phyloP scores from a whole-genome alignment of 2,113 vertebrate species.

The Syngnathus typhle region DNA sequence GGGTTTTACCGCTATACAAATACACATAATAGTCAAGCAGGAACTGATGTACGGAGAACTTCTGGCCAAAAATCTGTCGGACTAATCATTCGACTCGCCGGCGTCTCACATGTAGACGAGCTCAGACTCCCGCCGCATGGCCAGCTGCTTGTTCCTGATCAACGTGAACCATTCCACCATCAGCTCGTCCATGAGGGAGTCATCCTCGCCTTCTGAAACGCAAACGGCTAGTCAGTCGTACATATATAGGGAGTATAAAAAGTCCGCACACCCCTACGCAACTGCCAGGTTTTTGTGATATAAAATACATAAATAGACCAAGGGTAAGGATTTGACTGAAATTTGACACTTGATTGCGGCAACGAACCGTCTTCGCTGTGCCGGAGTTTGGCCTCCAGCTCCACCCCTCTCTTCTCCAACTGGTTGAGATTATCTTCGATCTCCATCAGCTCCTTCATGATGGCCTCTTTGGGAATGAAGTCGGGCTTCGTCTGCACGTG shows the following conservation, averaged over 20 bases:
- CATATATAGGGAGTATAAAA: not conserved
- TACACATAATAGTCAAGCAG: not conserved
- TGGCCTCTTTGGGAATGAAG: constrained; percentile 75
- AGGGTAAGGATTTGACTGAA: too few species aligned
- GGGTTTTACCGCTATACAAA: constrained; percentile 77
- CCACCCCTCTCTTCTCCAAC: constrained; percentile 81
- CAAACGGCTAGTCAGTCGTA: constrained; percentile 2
- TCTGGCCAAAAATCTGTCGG: constrained; percentile 42
- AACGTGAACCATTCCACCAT: constrained; percentile 95
- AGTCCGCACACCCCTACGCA: not conserved
- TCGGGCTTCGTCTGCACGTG: constrained; percentile 63
- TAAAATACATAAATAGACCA: not conserved
- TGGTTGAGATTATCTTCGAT: constrained; percentile 79
- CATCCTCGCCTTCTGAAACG: constrained; percentile 78
- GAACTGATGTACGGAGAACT: not conserved
- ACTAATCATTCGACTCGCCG: constrained; percentile 31
- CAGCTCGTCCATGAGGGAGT: constrained; percentile 71
- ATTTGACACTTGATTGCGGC: not conserved
- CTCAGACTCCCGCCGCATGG: constrained; percentile 88
- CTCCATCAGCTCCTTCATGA: constrained; percentile 73
- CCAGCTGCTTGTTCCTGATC: constrained; percentile 89
- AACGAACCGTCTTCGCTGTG: constrained; percentile 80
- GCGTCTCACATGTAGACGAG: constrained; percentile 56
- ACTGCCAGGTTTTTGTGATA: not conserved
- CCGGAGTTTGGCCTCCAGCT: constrained; percentile 82